Evolutionary conservation across 2,797 vertebrate genomes (phyloP), one percentile per base, ranked within the genome.

Genomic region (Acrossocheilus fasciatus): DNA sequence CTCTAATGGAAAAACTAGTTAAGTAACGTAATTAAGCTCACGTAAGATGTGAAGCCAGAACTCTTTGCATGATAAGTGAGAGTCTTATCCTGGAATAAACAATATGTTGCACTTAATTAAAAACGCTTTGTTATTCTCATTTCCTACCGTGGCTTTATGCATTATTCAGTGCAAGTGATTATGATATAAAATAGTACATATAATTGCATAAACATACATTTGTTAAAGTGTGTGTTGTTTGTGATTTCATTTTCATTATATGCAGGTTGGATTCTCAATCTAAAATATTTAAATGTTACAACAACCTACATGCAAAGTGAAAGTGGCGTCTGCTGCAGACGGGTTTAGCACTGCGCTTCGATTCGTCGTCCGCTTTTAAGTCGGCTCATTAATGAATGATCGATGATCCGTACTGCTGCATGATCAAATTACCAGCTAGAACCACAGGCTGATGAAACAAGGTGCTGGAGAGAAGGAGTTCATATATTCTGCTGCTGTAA

Each of bases 311-410:
- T 62, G 57, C 57, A 45, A 2, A 2, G 75, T 77, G 75, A 41
- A 54, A 72, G 68, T 43, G 50, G 1, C 23, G 0, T 15, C 34
- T 62, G 23, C 81, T 86, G 76, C 84, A 88, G 77, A 66, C 81
- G 73, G 77, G 78, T 80, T 68, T 83, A 69, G 78, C 84, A 36
- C 39, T 64, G 80, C 70, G 83, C 81, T 77, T 50, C 64, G 77
- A 84, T 84, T 86, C 39, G 45, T 39, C 52, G 12, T 70, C 77
- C 23, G 59, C 69, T 80, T 66, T 86, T 43, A 68, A 83, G 69
- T 87, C 17, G 41, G 64, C 84, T 89, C 79, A 85, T 88, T 88
- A 89, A 79, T 64, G 72, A 81, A 83, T 88, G 89, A 91, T 90
- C 81, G 82, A 90, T 87, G 85, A 85, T 82, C 76, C 57, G 9